A percentile compares a stretch with the other conserved stretches of the same genome.
Conservation (phyloP, 1,140 invertebrate genomes). For the Coelopa frigida region DNA sequence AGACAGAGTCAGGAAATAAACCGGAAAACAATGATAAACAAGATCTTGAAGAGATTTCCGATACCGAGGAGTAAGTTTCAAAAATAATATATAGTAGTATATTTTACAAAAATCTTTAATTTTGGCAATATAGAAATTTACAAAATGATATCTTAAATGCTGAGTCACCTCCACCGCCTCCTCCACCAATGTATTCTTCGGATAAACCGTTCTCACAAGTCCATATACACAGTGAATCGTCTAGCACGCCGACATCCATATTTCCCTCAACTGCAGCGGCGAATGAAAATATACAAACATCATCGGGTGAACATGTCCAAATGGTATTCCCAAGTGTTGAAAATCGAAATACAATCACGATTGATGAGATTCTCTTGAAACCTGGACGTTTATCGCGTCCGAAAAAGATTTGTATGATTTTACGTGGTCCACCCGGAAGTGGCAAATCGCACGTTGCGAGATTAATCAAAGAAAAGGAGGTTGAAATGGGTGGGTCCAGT, state of each 20-base stretch:
- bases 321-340: conserved; percentile 29
- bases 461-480: conserved; percentile 65
- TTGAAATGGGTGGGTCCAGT: conserved; percentile 51
- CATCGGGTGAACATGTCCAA: conserved; percentile 15
- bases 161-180: conserved; percentile 17
- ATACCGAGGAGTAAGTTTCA: conserved; percentile 35
- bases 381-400: conserved; percentile 55
- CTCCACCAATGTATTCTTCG: conserved; percentile 15
- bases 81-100: conserved; percentile 1
- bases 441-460: conserved; percentile 78
- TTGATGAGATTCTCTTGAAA: conserved; percentile 71
- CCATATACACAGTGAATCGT: background rate
- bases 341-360: conserved; percentile 50
- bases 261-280: conserved; percentile 28
- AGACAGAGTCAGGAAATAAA: too few relatives aligned
- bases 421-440: conserved; percentile 80
- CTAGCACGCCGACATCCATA: conserved; percentile 2
- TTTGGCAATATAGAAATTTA: conserved; percentile 1
- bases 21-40: too few relatives aligned
- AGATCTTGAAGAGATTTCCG: conserved; percentile 38
- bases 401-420: conserved; percentile 77
- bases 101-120: background rate
- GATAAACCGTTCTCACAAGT: background rate
- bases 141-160: background rate
- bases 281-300: conserved; percentile 19